A percentile compares a stretch with the other conserved stretches of the same genome.
phyloP scores from a whole-genome alignment of 2,797 vertebrate genomes.

The Protosalanx chinensis region DNA sequence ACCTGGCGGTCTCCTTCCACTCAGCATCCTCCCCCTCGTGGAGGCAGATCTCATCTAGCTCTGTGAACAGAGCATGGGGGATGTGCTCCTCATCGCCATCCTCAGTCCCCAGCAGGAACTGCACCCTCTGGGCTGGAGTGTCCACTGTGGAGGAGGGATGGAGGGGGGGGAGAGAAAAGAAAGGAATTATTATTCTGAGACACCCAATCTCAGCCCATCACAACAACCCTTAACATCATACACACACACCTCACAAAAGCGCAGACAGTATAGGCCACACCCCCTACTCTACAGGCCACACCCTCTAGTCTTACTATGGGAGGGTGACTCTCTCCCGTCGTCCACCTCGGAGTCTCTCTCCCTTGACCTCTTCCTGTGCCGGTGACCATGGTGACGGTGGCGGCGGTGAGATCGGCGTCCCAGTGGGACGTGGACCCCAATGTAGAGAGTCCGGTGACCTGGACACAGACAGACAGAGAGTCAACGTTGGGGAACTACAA shows the following conservation, averaged over 20 bases:
- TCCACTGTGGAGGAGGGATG: constrained; percentile 63
- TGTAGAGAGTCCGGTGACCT: constrained; percentile 95
- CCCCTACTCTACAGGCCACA: background rate
- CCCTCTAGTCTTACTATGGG: constrained; percentile 79
- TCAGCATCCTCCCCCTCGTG: constrained; percentile 94
- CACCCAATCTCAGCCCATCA: background rate
- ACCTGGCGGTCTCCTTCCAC: constrained; percentile 98
- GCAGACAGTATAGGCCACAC: background rate
- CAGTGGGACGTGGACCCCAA: constrained; percentile 94
- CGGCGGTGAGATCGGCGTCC: constrained; percentile 91
- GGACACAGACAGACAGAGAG: background rate
- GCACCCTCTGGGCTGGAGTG: constrained; percentile 96
- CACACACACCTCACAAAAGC: background rate
- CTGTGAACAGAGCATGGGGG: constrained; percentile 96
- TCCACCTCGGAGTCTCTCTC: constrained; percentile 90
- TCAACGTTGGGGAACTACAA: background rate
- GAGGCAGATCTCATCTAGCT: constrained; percentile 96
- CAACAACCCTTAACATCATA: background rate
- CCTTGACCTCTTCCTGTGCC: constrained; percentile 93
- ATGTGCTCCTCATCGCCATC: constrained; percentile 97
- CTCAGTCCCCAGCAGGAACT: constrained; percentile 96
- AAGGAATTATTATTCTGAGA: background rate
- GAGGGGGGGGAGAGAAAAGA: background rate
- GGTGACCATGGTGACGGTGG: constrained; percentile 94
- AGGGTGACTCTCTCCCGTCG: constrained; percentile 91